Evolutionary conservation across 1,140 invertebrate species (phyloP).

Genomic region (Heterodera schachtii): DNA sequence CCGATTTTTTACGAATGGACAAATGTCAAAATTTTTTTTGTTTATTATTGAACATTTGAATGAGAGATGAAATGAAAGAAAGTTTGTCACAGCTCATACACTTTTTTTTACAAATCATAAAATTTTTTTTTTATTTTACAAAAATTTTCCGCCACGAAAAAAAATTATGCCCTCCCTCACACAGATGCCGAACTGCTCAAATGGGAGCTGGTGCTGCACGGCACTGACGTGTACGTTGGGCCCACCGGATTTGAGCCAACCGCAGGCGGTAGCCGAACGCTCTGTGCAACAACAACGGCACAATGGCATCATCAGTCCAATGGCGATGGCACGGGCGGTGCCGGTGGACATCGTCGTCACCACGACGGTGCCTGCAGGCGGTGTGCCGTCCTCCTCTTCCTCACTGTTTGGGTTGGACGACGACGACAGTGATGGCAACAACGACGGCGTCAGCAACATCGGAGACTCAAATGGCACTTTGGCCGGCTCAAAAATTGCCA

Average conservation of each 20-base stretch:
- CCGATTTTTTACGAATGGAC: background rate
- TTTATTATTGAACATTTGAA: too few species aligned
- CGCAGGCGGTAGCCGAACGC: constrained; percentile 22
- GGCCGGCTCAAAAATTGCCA: background rate
- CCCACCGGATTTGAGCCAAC: constrained; percentile 30
- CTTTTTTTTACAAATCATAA: too few species aligned
- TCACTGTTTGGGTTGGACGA: background rate
- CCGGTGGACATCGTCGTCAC: background rate
- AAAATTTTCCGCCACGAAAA: too few species aligned
- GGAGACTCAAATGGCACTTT: too few species aligned
- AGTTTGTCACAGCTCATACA: too few species aligned
- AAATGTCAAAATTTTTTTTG: too few species aligned
- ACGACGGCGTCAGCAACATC: background rate
- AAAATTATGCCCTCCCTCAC: too few species aligned
- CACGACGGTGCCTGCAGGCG: background rate
- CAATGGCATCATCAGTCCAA: background rate
- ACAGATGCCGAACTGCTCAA: constrained; percentile 53
- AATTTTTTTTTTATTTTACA: too few species aligned
- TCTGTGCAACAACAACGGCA: constrained; percentile 12
- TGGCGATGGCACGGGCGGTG: constrained; percentile 4
- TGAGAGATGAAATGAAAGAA: too few species aligned
- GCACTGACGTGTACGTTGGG: constrained; percentile 39
- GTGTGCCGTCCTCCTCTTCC: too few species aligned
- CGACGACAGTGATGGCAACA: background rate
- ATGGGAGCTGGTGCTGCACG: constrained; percentile 54